Base-by-base conservation (phyloP, 2,797 vertebrate species). In the Leucoraja ocellata region DNA sequence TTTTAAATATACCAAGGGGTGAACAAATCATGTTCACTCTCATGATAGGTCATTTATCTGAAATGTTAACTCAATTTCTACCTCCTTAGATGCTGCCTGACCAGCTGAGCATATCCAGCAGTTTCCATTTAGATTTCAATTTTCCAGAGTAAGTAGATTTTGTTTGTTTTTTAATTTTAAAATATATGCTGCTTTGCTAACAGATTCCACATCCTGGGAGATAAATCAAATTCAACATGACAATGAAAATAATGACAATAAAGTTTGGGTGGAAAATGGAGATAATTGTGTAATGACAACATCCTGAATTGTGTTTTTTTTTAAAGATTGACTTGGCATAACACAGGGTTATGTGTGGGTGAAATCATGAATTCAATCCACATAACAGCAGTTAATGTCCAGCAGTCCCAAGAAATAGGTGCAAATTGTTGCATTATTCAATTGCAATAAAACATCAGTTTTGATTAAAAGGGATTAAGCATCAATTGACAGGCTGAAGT, bases 381-480 rank as follows among this genome's bases (percentile, higher is more conserved):
- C 63, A 68, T 65, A 88, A 88, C 84, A 88, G 61, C 65, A 65
- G n/a, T 68, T 36, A 68, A 68, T 68, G 36, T 88, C n/a, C 84
- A 88, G 63, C 61, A 88, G 65, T 23, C 84, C 61, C n/a, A 68
- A 88, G 54, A 61, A 28, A 61, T n/a, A n/a, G 61, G 58, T 61
- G 0, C 25, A 11, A 16, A 68, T 88, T 88, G 61, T 68, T 68
- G 84, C 65, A 88, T 88, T 68, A 88, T 88, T 68, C 84, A 88
- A 88, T 88, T n/a, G 63, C 84, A 18, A 36, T 36, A 88, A 88
- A 68, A 16, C n/a, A 88, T 63, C 84, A 88, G 84, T 36, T 16
- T 65, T 88, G 84, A 88, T 88, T 88, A 88, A 88, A 88, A 88
- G 84, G 84, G 63, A 88, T 68, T 68, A 88, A 32, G 14, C 32